Evolutionary conservation across 2,888 invertebrate genomes (phyloP).

Genomic region (Drosophila affinis): DNA sequence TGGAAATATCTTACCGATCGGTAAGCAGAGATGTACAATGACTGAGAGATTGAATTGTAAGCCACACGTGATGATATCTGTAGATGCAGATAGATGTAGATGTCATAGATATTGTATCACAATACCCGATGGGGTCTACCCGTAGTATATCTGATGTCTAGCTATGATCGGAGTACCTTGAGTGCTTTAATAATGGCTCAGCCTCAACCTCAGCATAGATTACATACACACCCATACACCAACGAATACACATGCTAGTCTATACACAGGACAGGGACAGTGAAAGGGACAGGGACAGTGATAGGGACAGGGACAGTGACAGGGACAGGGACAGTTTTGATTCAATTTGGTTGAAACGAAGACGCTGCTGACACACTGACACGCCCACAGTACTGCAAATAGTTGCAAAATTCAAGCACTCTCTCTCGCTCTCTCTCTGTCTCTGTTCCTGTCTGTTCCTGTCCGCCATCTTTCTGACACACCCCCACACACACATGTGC

Average conservation of each 20-base stretch:
- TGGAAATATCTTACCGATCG: no score
- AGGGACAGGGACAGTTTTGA: slow-evolving; percentile 32
- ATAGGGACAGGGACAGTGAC: no score
- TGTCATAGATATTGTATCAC: no score
- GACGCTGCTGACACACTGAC: slow-evolving; percentile 25
- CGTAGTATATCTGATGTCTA: no score
- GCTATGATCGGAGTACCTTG: neutral
- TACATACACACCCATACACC: slow-evolving; percentile 27
- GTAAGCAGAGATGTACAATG: no score
- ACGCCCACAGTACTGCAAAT: slow-evolving; percentile 19
- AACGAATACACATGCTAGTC: slow-evolving; percentile 6
- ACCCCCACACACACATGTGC: neutral
- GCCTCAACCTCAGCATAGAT: slow-evolving; percentile 61
- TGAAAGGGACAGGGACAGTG: no score
- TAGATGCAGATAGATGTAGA: no score
- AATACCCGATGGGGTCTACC: no score
- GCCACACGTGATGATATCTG: no score
- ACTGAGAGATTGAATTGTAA: no score
- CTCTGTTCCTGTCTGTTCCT: neutral
- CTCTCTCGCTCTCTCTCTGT: slow-evolving; percentile 8
- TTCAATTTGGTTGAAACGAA: slow-evolving; percentile 60
- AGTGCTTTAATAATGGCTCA: no score
- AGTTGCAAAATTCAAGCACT: slow-evolving; percentile 15
- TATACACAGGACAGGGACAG: no score
- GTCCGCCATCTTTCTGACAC: neutral